Base-by-base conservation (phyloP, 1,140 invertebrate species). In the Hylyphantes graminicola region DNA sequence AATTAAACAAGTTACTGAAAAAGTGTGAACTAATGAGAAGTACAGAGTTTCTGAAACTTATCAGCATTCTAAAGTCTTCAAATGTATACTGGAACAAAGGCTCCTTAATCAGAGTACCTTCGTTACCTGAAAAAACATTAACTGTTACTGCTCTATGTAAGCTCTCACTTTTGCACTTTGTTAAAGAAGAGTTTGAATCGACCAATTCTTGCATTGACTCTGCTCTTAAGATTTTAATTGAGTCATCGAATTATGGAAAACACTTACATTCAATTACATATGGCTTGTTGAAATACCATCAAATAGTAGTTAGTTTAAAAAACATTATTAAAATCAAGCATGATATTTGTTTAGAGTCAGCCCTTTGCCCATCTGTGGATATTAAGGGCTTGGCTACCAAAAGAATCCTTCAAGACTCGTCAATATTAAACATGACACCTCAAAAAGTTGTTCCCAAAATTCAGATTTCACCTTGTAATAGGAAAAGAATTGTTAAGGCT, bases 341-440 rank as follows among this genome's bases (percentile, higher is more conserved):
- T 7, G 35, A 65, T 48, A 54, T 15, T 50, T 73, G 12, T 57
- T 12, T 83, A 64, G 80, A 64, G n/a, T 55, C 15, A 57, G 19
- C 35, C 13, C n/a, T 75, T 57, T 74, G 70, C 50, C 80, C 80
- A n/a, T 63, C 80, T 51, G 61, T 83, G 4, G 57, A 75, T 48
- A 65, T 13, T 53, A 50, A 63, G 12, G 53, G 4, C 7, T 17
- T 78, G 0, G 12, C 50, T 13, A 9, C 59, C 13, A 50, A 13
- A 51, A 51, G 13, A 50, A 64, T 63, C 13, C 1, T 48, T 17
- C 61, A 76, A 61, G 48, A 76, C 51, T 50, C 21, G 53, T 51
- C 59, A 12, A 0, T 53, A 0, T 11, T 53, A 48, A 70, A 70
- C 53, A 53, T 70, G 48, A 61, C n/a, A 61, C 74, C 11, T 35